Evolutionary conservation across 2,797 vertebrate genomes (phyloP), one percentile per base, ranked within the genome.

Genomic region (Acanthornis magna): DNA sequence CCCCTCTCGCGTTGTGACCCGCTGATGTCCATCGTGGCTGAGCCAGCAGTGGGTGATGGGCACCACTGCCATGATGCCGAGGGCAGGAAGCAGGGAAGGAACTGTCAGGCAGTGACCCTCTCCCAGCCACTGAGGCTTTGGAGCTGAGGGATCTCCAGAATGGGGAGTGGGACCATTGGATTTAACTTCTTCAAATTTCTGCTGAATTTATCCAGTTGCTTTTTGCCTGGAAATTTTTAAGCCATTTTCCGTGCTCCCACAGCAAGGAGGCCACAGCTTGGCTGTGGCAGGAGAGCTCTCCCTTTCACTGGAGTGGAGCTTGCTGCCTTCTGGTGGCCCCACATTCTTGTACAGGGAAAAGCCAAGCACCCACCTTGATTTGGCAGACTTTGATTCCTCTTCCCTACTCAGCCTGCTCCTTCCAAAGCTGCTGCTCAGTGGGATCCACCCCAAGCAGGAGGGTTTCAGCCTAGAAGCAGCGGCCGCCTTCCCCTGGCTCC

Each of bases 11-110:
- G 53, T 32, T 9, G 58, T 8, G 47, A 72, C 70, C 14, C 5
- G 2, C 13, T 1, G 3, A 13, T 34, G 54, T 58, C 18, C 4
- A 0, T 22, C 0, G 1, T 58, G 79, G 63, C 72, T 70, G 38
- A 74, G 72, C 63, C 76, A 77, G 76, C 32, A 73, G 43, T 3
- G 13, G 71, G 53, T 26, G 54, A 81, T 34, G 2, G 4, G 54
- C 43, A 36, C 16, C 21, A 75, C 62, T 42, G 32, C 22, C 10
- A 4, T 0, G 5, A 40, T 21, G 43, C 43, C 73, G 53, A 40
- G 34, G 17, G 26, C 51, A 61, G 23, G 50, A 25, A 75, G 58
- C 20, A 54, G 57, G 22, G 81, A 43, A 5, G 29, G 21, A n/a
- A 43, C 13, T 4, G 2, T 62, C 16, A 11, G 63, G 34, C 51